Evolutionary conservation across 2,888 invertebrate genomes (phyloP).

Genomic region (Trypoxylon attenuatum): DNA sequence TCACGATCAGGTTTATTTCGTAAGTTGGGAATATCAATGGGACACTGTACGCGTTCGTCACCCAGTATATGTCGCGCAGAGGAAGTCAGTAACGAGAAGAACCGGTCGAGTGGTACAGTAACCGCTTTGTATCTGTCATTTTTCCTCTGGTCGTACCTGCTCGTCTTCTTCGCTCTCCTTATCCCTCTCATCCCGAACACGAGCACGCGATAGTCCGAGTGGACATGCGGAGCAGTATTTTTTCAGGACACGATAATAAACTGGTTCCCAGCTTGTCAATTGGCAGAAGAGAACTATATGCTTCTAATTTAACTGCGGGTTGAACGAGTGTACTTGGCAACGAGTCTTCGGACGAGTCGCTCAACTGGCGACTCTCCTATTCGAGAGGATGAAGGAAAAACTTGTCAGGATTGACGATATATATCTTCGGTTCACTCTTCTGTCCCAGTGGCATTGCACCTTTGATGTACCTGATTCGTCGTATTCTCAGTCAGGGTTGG

Average conservation of each 20-base stretch:
- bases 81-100: slow-evolving; percentile 54
- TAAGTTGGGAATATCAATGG: slow-evolving; percentile 13
- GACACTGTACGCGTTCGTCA: slow-evolving; percentile 24
- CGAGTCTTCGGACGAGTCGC: slow-evolving; percentile 6
- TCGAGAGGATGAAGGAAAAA: slow-evolving; percentile 27
- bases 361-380: slow-evolving; percentile 35
- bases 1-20: too few species aligned
- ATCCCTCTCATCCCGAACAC: slow-evolving; percentile 18
- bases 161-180: slow-evolving; percentile 19
- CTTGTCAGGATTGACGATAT: too few species aligned
- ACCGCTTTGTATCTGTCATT: slow-evolving; percentile 54
- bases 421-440: too few species aligned
- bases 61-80: slow-evolving; percentile 43
- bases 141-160: slow-evolving; percentile 47
- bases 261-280: not conserved
- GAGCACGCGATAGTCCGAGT: slow-evolving; percentile 8
- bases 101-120: slow-evolving; percentile 54
- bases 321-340: too few species aligned
- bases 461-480: too few species aligned
- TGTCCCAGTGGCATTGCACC: not conserved
- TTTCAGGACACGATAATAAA: slow-evolving; percentile 10
- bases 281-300: not conserved
- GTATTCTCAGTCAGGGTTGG: too few species aligned
- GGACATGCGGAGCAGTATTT: not conserved
- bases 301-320: not conserved